A percentile compares a stretch with the other conserved stretches of the same genome.
These are phyloP conservation scores for Trinorchestia longiramus DNA, from an alignment of 1,140 invertebrate species.

Conservation along the genomic window DNA sequence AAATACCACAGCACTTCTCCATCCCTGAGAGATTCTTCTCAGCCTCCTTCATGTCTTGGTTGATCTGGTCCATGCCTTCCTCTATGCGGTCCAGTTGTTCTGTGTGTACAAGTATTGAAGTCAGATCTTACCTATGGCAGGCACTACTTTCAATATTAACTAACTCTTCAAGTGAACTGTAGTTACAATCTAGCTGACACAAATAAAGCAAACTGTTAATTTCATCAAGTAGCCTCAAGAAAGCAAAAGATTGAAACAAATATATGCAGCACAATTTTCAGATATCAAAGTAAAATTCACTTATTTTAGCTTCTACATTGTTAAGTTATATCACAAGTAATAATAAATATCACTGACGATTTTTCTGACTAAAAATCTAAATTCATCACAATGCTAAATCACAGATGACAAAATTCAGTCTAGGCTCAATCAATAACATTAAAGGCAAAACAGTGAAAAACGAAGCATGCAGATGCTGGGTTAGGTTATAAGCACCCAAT, in stretches of 20 bases:
- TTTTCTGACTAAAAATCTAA: not conserved
- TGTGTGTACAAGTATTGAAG: constrained; percentile 69
- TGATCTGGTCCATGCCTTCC: constrained; percentile 99
- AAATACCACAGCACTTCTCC: constrained; percentile 99
- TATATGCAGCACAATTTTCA: not conserved
- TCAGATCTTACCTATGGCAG: not conserved
- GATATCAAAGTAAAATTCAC: not conserved
- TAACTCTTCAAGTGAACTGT: not conserved
- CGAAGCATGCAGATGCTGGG: not conserved
- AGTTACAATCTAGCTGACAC: not conserved
- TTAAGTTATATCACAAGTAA: not conserved
- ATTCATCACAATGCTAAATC: not conserved
- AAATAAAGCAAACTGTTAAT: not conserved
- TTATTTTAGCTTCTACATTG: not conserved
- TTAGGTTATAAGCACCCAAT: not conserved
- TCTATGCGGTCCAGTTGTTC: constrained; percentile 99
- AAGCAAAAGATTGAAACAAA: not conserved
- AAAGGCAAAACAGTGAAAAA: not conserved
- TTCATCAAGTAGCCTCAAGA: not conserved
- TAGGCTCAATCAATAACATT: not conserved
- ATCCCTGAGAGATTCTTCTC: constrained; percentile 99
- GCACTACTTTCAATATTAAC: not conserved
- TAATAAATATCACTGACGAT: not conserved
- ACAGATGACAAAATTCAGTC: not conserved
- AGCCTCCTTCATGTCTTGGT: constrained; percentile 98